phyloP scores from a whole-genome alignment of 2,113 vertebrate genomes.

The Labrus mixtus region DNA sequence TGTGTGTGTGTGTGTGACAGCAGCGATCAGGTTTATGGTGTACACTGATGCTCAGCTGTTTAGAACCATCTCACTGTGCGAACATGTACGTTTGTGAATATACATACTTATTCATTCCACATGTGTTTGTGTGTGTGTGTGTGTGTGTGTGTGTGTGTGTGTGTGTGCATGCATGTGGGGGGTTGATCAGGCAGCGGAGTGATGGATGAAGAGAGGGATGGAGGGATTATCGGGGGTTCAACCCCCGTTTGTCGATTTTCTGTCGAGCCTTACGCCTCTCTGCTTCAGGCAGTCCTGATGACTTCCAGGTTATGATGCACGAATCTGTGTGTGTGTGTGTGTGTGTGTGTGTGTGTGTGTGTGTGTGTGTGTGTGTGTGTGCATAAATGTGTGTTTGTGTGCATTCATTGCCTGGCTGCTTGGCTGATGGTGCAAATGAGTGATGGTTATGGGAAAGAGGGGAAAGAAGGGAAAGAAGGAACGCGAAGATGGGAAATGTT shows the following conservation, averaged over 20 bases:
- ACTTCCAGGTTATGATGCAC: constrained; percentile 27
- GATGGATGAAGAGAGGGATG: constrained; percentile 52
- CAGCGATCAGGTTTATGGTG: not conserved
- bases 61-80: constrained; percentile 12
- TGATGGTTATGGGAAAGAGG: constrained; percentile 24
- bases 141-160: not conserved
- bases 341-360: not conserved
- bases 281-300: constrained; percentile 25
- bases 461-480: not conserved
- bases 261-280: constrained; percentile 27
- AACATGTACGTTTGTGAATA: not conserved
- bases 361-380: constrained; percentile 9
- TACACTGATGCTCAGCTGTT: constrained; percentile 7
- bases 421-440: constrained; percentile 34
- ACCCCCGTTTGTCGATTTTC: constrained; percentile 43
- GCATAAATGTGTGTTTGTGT: not conserved
- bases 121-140: constrained; percentile 1
- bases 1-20: constrained; percentile 9
- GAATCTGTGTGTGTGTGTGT: not conserved
- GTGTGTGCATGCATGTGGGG: too few species aligned
- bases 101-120: not conserved
- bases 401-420: not conserved
- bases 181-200: constrained; percentile 23
- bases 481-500: not conserved
- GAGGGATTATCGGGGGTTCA: constrained; percentile 54